Conservation (phyloP, 2,888 invertebrate species). For the Arrhopalites spinosus region DNA sequence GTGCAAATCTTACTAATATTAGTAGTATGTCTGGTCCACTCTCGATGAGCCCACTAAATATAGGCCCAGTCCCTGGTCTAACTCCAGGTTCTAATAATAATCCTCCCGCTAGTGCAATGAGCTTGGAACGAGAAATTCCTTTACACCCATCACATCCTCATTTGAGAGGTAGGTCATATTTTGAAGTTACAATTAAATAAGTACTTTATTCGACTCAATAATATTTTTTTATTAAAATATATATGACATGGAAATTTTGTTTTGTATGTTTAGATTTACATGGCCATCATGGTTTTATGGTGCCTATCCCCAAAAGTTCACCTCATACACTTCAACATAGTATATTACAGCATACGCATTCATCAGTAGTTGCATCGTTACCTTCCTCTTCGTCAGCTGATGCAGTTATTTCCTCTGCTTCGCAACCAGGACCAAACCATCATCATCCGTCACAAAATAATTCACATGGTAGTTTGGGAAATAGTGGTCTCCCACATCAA, state of each 20-base stretch:
- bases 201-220: too few relatives aligned
- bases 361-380: conserved; percentile 8
- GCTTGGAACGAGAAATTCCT: conserved; percentile 20
- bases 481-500: conserved; percentile 1
- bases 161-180: too few relatives aligned
- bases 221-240: too few relatives aligned
- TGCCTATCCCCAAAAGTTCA: conserved; percentile 33
- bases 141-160: neutral
- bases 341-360: conserved; percentile 32
- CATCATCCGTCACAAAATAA: conserved; percentile 1
- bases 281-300: conserved; percentile 24
- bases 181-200: too few relatives aligned
- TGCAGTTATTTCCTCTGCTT: conserved; percentile 50
- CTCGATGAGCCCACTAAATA: neutral
- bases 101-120: conserved; percentile 10
- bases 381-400: conserved; percentile 47
- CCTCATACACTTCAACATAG: conserved; percentile 37
- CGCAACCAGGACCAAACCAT: conserved; percentile 35
- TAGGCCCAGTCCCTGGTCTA: conserved; percentile 12
- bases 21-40: conserved; percentile 6
- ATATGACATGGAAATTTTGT: too few relatives aligned
- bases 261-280: too few relatives aligned
- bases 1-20: conserved; percentile 10
- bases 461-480: neutral
- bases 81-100: conserved; percentile 2